Conservation (phyloP, 2,797 vertebrate species). For the Phrynocephalus guinanensis region DNA sequence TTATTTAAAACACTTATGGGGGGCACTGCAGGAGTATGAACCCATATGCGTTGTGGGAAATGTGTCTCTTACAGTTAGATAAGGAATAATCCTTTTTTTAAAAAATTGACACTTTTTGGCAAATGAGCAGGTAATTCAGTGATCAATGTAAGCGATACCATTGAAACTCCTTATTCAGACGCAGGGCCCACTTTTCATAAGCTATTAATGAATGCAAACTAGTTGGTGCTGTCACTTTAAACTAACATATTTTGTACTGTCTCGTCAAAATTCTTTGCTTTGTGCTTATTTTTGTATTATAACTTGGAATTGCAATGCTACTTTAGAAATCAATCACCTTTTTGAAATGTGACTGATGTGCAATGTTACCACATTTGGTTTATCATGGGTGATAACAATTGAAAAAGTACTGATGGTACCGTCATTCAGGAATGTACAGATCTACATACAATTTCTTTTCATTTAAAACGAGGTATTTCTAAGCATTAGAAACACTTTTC, state of each 20-base stretch:
- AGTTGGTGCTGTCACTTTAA: constrained; percentile 61
- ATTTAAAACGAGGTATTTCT: constrained; percentile 72
- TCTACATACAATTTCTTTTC: constrained; percentile 62
- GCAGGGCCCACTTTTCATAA: constrained; percentile 74
- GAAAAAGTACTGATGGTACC: constrained; percentile 59
- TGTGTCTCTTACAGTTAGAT: constrained; percentile 51
- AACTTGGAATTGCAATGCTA: constrained; percentile 70
- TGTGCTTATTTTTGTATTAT: constrained; percentile 74
- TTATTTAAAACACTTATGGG: constrained; percentile 17
- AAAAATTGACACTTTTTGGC: constrained; percentile 44
- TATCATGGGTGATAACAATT: constrained; percentile 49
- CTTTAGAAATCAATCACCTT: constrained; percentile 66
- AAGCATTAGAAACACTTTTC: constrained; percentile 65
- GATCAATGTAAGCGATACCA: constrained; percentile 64
- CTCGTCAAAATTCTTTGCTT: constrained; percentile 60
- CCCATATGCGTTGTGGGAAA: constrained; percentile 46
- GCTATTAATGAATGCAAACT: constrained; percentile 64
- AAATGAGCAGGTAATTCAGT: constrained; percentile 67
- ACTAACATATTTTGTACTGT: constrained; percentile 66
- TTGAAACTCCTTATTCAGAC: constrained; percentile 66
- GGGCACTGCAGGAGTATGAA: constrained; percentile 33
- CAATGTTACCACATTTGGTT: constrained; percentile 70
- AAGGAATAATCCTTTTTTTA: constrained; percentile 35
- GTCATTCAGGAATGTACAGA: constrained; percentile 69
- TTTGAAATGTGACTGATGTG: constrained; percentile 64